These are phyloP conservation scores for Climacteris rufus DNA, from an alignment of 2,113 vertebrate species.

Conservation along the genomic window DNA sequence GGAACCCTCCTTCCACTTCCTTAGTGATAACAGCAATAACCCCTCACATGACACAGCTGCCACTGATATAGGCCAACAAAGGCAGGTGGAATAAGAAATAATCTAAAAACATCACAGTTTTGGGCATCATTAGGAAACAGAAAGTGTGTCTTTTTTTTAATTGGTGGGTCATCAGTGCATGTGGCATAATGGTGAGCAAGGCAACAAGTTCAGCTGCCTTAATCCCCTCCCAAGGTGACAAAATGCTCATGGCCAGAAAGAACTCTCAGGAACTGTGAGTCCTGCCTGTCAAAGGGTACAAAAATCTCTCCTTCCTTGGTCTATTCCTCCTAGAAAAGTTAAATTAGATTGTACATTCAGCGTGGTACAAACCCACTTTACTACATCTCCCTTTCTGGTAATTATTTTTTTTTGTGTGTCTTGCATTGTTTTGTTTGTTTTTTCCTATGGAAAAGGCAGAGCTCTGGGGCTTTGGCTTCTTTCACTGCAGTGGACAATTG, in stretches of 20 bases:
- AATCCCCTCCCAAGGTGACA: background rate
- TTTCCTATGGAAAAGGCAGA: background rate
- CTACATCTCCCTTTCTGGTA: background rate
- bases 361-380: background rate
- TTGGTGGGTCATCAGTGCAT: background rate
- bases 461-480: background rate
- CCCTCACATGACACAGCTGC: background rate
- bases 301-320: background rate
- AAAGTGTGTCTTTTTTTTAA: background rate
- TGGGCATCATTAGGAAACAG: background rate
- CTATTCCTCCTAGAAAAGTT: background rate
- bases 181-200: background rate
- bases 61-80: background rate
- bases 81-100: background rate
- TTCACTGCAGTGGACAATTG: background rate
- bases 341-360: background rate
- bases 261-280: fast-evolving
- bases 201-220: background rate
- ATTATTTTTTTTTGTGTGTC: background rate
- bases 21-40: background rate
- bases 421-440: background rate
- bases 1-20: background rate
- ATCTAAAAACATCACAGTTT: background rate
- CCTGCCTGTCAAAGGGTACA: background rate
- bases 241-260: background rate